A percentile compares a stretch with the other conserved stretches of the same genome.
phyloP scores from a whole-genome alignment of 2,113 vertebrate species.

The Rafetus swinhoei region DNA sequence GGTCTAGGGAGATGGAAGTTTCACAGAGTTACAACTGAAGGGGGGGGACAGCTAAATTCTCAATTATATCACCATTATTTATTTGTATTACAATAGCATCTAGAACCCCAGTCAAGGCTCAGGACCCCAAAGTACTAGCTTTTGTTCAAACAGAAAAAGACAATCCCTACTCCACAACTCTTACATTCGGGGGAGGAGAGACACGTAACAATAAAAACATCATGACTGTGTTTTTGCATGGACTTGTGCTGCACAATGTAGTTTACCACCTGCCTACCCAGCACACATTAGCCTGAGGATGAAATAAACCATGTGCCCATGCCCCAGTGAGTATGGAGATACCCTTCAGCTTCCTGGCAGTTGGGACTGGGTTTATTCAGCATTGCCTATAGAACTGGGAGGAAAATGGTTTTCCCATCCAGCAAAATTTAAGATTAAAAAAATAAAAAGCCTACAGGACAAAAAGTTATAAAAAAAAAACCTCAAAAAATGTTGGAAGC shows the following conservation, averaged over 20 bases:
- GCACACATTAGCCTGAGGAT: background rate
- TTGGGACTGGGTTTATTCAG: background rate
- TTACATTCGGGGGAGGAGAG: background rate
- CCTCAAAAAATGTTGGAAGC: background rate
- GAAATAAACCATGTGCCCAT: background rate
- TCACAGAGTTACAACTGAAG: background rate
- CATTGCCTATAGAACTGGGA: background rate
- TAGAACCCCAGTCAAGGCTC: background rate
- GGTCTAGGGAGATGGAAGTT: background rate
- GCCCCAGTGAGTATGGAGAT: background rate
- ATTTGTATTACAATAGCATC: background rate
- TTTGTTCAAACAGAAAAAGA: background rate
- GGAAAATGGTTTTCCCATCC: background rate
- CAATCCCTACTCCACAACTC: background rate
- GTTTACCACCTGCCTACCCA: constrained; percentile 4
- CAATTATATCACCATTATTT: background rate
- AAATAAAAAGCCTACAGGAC: background rate
- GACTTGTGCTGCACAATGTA: background rate
- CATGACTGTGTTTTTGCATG: background rate
- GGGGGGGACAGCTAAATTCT: background rate
- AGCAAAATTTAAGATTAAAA: background rate
- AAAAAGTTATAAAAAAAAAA: background rate
- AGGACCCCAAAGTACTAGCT: background rate
- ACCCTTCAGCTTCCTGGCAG: background rate
- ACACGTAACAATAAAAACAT: background rate